Evolutionary conservation across 2,113 vertebrate species (phyloP), one percentile per base, ranked within the genome.

Genomic region (Balaeniceps rex): DNA sequence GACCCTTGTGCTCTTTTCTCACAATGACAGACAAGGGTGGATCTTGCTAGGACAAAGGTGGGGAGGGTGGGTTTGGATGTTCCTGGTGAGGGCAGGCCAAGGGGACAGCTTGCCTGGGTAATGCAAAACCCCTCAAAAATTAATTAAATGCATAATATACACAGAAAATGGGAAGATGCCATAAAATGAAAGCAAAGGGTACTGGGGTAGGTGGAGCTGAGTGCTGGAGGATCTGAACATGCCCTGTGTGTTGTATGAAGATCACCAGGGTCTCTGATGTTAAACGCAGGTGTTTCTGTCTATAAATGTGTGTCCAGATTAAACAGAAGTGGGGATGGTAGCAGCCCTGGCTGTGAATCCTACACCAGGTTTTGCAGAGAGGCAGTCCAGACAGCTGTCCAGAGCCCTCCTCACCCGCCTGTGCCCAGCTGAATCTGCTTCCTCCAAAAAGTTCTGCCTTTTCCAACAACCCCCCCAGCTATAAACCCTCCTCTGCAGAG

Each of bases 371-470:
- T 61, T 36, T 7, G 14, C 55, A 21, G 31, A 19, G 44, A 40
- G 7, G 19, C 10, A 18, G 19, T 24, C 21, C 55, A 7, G 5
- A 21, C 16, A 7, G 10, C 10, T 5, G 0, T 10, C 28, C 29
- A 54, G 69, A 65, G 29, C 17, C 9, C 14, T 46, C 22, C 42
- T 40, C 17, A 21, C 36, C 19, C 1, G 0, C 29, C 69, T 6
- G 25, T 8, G 13, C n/a, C 28, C 33, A 8, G 38, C n/a, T 70
- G 46, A 52, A 26, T 3, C 21, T 38, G 23, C 40, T 52, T 31
- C 54, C 60, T 61, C 69, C 15, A 7, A 11, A 47, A 11, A 61
- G 10, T 0, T 0, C 5, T 1, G 4, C 34, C 18, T 36, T 44
- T 38, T 60, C 28, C 42, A n/a, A 3, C 23, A 68, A 1, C 3